Base-by-base conservation (phyloP, 2,797 vertebrate genomes). In the Lemur catta region DNA sequence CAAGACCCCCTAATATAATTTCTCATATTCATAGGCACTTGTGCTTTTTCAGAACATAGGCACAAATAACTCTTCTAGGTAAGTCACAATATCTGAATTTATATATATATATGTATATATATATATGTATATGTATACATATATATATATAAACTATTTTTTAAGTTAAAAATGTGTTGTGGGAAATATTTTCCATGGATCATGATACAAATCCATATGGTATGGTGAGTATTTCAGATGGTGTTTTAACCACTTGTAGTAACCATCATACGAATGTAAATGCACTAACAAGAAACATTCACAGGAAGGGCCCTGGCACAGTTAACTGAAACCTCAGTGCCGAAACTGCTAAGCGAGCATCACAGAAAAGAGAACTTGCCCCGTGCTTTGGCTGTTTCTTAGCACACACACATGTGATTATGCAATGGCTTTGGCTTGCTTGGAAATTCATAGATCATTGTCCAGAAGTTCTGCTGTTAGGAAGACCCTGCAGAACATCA, bases 351-450 rank as follows among this genome's bases (percentile, higher is more conserved):
- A 52, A 81, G 43, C n/a, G 55, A 97, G 96, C 89, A 97, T 50
- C 74, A 81, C 92, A 87, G 84, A 95, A 96, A 95, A 92, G 92
- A 93, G 85, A 97, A 97, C 86, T 93, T 92, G 72, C 20, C 52
- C 67, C 33, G 14, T 0, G 9, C 46, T 55, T 61, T 80, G 59
- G 41, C 17, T 30, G 11, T 79, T 85, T 97, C 93, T 95, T 97
- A 71, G 72, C 28, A 76, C 13, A 26, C 93, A 91, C 50, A 78
- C 78, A 30, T 76, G 38, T 18, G 88, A 87, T 98, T 98, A 95
- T 69, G 95, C 97, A 98, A 98, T 72, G 0, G 38, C 91, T 97
- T 97, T 75, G 95, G 91, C 94, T 89, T 85, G 35, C 97, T 97
- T 95, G 90, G 93, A 96, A 94, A 80, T 90, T 94, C 75, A 63